phyloP scores from a whole-genome alignment of 1,140 invertebrate genomes.

The Nephotettix cincticeps region DNA sequence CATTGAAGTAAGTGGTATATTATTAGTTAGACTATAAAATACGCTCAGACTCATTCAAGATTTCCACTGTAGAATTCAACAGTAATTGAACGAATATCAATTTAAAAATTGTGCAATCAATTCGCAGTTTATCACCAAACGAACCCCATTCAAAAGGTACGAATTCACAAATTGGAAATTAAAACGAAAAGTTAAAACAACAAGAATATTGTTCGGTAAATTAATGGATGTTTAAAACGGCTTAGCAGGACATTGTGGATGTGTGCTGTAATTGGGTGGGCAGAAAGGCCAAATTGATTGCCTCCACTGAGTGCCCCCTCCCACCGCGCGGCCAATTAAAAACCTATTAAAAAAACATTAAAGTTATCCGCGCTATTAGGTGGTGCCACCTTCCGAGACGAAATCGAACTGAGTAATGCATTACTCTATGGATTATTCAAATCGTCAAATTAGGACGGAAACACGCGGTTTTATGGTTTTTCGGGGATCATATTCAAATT shows the following conservation, averaged over 20 bases:
- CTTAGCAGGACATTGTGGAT: background rate
- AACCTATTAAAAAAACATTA: conserved; percentile 11
- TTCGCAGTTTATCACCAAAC: no score
- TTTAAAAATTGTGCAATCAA: no score
- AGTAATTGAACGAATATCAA: no score
- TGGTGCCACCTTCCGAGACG: background rate
- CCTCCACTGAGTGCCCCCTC: background rate
- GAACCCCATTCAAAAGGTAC: no score
- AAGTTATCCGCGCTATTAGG: conserved; percentile 3
- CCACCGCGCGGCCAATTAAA: background rate
- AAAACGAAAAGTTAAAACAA: background rate
- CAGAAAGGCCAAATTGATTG: conserved; percentile 5
- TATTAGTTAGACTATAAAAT: no score
- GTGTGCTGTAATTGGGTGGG: background rate
- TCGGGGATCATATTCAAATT: no score
- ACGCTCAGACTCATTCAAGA: no score
- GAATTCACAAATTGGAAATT: background rate
- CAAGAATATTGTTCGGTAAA: background rate
- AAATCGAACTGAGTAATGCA: background rate
- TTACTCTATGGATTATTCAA: conserved; percentile 1
- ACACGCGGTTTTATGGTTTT: background rate
- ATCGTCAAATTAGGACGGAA: background rate
- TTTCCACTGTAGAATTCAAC: no score
- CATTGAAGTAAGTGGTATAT: no score
- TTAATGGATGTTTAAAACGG: conserved; percentile 5